Base-by-base conservation (phyloP, 1,140 invertebrate species). In the Bombus affinis region DNA sequence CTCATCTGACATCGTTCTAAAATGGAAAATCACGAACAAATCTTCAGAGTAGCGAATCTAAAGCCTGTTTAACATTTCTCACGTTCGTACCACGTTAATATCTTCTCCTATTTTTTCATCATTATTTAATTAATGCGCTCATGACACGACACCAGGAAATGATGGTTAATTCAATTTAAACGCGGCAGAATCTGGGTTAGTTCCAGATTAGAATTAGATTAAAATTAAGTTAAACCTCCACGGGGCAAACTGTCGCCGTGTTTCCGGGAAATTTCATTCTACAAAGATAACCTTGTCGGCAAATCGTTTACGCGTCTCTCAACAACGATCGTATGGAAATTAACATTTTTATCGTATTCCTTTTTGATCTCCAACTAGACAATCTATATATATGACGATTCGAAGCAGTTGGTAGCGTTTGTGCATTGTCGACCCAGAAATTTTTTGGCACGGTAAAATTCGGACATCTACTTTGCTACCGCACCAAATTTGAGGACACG, bases 181-280 rank as follows among this genome's bases (percentile, higher is more conserved):
- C 18, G 72, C 3, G 32, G 18, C 18, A 42, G 73, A 83, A 83
- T 83, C 74, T 83, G n/a, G 82, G 82, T 83, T 78, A 83, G 74
- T 70, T 77, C 44, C n/a, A 71, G 82, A 83, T 83, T 78, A 78
- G 82, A 83, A 83, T 83, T 68, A 66, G n/a, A 83, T 83, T 57
- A 78, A 83, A 83, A 83, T 75, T 57, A 78, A 70, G 37, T 70
- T 66, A 70, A 37, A 9, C 74, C 44, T 3, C 32, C 1, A 32
- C n/a, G 25, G 15, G 13, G n/a, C 35, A 39, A 72, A 9, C 35
- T 12, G 28, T 65, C 39, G 28, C 18, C 59, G 15, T 32, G 12
- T 66, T 32, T 3, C n/a, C 10, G 5, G 22, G 44, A 75, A 75
- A 75, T 53, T 42, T 22, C n/a, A 57, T 57, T 35, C 28, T 28